Conservation (phyloP, 2,888 invertebrate species). For the Caenorhabditis sp. region DNA sequence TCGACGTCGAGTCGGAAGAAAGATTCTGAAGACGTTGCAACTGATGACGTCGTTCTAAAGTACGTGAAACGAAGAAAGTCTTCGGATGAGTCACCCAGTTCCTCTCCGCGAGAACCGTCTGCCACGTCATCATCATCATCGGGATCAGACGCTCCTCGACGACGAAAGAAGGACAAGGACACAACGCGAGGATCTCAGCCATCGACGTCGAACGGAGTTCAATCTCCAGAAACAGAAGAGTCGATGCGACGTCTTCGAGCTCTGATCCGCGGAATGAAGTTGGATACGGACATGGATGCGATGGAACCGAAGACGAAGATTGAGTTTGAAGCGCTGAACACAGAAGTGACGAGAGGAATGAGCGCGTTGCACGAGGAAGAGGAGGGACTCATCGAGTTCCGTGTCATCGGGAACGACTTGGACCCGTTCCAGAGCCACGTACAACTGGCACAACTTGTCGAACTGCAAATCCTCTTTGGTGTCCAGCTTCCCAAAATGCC, state of each 20-base stretch:
- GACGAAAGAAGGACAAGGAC: conserved; percentile 20
- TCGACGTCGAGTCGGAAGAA: conserved; percentile 9
- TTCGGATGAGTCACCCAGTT: conserved; percentile 22
- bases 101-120: conserved; percentile 16
- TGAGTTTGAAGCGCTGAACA: conserved; percentile 39
- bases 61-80: conserved; percentile 45
- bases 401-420: conserved; percentile 94
- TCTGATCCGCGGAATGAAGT: conserved; percentile 33
- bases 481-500: conserved; percentile 98
- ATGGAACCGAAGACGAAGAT: conserved; percentile 38
- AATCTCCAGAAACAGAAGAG: conserved; percentile 36
- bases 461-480: conserved; percentile 86
- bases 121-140: conserved; percentile 9
- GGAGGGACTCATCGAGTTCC: conserved; percentile 83
- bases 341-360: conserved; percentile 59
- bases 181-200: conserved; percentile 1
- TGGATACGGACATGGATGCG: conserved; percentile 40
- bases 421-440: conserved; percentile 86
- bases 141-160: conserved; percentile 37
- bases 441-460: conserved; percentile 78
- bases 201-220: conserved; percentile 11
- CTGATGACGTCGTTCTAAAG: conserved; percentile 22
- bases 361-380: conserved; percentile 65
- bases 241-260: conserved; percentile 36
- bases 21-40: conserved; percentile 15